Base-by-base conservation (phyloP, 1,140 invertebrate species). In the Bombus huntii region DNA sequence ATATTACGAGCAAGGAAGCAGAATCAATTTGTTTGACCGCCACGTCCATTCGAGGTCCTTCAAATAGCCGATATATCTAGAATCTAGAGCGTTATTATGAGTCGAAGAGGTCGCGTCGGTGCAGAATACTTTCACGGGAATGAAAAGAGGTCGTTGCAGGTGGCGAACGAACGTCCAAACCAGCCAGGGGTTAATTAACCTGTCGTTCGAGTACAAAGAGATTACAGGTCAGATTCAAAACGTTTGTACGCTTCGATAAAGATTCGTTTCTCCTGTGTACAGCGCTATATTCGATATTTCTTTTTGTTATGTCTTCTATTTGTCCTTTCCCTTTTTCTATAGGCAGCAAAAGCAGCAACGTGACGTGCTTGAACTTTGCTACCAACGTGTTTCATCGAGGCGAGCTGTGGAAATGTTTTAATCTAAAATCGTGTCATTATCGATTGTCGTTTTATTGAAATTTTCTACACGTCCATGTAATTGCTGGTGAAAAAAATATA, bases 111-210 rank as follows among this genome's bases (percentile, higher is more conserved):
- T 34, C 42, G 44, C 37, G 70, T 34, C 12, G 28, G 10, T 62
- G n/a, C 28, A 22, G 34, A 68, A 53, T 25, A 53, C 39, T 84
- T 84, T 79, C 31, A 70, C 31, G n/a, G 28, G 75, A 22, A 59
- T 59, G 39, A 79, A 79, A 84, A 25, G 34, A 53, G 70, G 22
- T 75, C 15, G 59, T 65, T 83, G 74, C 62, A 78, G 53, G 68
- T 80, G 53, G 57, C 68, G 76, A 80, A 80, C 76, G 68, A 79
- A 85, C 76, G 68, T 85, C 75, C 53, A 31, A n/a, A 25, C 37
- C 57, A 80, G 57, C 66, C 68, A 71, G 76, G 62, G 76, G 79
- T 85, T 85, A 85, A 85, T 85, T 85, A 85, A 85, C 47, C 83
- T 85, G 83, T 85, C 83, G 68, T 85, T 85, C 76, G 44, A 12